Evolutionary conservation across 2,888 invertebrate genomes (phyloP), one percentile per base, ranked within the genome.

Genomic region (Heterodera filipjevi): DNA sequence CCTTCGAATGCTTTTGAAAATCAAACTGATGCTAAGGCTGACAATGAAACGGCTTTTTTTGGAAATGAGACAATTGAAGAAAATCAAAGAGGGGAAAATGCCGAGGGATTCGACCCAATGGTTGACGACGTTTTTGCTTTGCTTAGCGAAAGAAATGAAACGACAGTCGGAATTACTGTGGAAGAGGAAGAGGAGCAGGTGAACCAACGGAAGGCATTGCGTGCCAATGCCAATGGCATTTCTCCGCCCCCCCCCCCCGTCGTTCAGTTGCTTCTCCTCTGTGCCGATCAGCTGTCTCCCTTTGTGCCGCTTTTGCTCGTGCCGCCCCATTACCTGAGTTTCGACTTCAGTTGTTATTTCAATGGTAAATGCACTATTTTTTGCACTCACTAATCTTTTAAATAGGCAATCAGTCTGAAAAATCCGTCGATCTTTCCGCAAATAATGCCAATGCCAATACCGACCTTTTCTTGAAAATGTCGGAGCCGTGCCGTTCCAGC

Each of bases 301-400:
- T 53, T 53, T 53, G 53, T 53, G 53, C 53, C 53, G 22, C 53
- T 53, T 53, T 53, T 53, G n/a, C 53, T 53, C 53, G n/a, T 53
- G 53, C 53, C 53, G 53, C 53, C 53, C 53, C 53, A 53, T 22
- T 53, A 53, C 53, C 53, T 19, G 16, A 0, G 22, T 22, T 53
- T 16, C 19, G 22, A 53, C 22, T 53, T 53, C n/a, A 53, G 53
- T 53, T 53, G 53, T 19, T 22, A 53, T 53, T 53, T 53, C 22
- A 16, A 22, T 19, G 53, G 53, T 19, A 22, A 53, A 19, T 53
- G 16, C 16, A 19, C 22, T 46, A 46, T 16, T 2, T 22, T 53
- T 19, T 22, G 22, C 22, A 19, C 22, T 53, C 6, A 22, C 6
- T 22, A 6, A 22, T 53, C 3, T 53, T 53, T 3, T 53, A 19